Evolutionary conservation across 92 coral and sea anemone genomes (phyloP).

Genomic region (Parazoanthus darwini): DNA sequence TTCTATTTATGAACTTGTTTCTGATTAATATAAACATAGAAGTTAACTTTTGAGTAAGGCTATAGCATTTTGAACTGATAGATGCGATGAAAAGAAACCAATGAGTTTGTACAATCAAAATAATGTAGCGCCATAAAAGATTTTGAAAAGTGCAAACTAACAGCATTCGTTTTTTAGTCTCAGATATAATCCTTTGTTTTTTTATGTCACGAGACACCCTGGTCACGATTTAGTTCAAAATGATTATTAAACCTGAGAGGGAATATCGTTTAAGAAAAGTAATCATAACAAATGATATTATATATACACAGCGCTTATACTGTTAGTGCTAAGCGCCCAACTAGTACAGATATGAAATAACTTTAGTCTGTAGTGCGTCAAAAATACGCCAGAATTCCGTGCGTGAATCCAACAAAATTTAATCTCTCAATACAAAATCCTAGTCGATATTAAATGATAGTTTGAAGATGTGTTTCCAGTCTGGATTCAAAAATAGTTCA

Average conservation of each 20-base stretch:
- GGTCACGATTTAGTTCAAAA: not conserved
- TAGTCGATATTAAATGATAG: too few species aligned
- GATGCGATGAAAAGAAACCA: not conserved
- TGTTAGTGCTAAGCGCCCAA: too few species aligned
- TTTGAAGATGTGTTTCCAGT: too few species aligned
- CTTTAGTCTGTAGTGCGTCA: too few species aligned
- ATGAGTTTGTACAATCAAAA: not conserved
- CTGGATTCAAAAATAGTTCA: too few species aligned
- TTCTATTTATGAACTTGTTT: not conserved
- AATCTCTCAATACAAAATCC: too few species aligned
- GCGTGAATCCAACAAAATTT: too few species aligned
- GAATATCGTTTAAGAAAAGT: not conserved
- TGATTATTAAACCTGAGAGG: not conserved
- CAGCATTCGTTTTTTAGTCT: not conserved
- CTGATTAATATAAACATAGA: not conserved
- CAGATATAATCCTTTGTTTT: not conserved
- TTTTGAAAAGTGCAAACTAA: not conserved
- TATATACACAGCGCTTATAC: not conserved
- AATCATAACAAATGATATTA: not conserved
- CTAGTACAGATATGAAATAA: too few species aligned
- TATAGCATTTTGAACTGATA: not conserved
- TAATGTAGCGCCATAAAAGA: not conserved
- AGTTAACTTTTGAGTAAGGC: not conserved
- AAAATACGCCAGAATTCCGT: too few species aligned
- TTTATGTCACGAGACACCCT: not conserved